These are phyloP conservation scores for Loriculus beryllinus DNA, from an alignment of 2,797 vertebrate genomes.

Conservation along the genomic window DNA sequence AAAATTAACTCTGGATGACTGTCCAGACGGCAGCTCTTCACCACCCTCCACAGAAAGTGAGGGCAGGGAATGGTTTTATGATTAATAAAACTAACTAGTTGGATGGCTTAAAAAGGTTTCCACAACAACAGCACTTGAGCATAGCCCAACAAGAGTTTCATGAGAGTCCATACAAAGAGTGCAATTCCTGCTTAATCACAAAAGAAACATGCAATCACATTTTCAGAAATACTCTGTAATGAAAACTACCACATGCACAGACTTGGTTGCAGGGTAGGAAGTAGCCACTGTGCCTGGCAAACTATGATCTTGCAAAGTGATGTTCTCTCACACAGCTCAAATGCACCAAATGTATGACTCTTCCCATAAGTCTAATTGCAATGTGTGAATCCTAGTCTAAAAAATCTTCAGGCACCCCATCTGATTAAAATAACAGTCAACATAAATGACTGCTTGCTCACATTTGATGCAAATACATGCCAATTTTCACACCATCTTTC, in stretches of 20 bases:
- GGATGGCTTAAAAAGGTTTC: not conserved
- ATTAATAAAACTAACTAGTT: not conserved
- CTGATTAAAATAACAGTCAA: not conserved
- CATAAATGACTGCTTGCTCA: not conserved
- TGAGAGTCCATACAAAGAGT: fast-evolving
- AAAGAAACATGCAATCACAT: not conserved
- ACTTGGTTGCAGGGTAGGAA: not conserved
- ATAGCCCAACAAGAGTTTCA: not conserved
- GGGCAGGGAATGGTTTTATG: not conserved
- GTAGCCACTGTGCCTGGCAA: fast-evolving
- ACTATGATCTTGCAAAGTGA: not conserved
- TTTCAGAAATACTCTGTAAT: not conserved
- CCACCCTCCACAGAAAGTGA: not conserved
- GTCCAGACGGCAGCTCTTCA: not conserved
- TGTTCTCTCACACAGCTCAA: not conserved
- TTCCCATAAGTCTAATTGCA: not conserved
- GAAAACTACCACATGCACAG: not conserved
- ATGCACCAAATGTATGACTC: fast-evolving
- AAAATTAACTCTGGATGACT: not conserved
- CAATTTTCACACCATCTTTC: not conserved
- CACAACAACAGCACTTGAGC: not conserved
- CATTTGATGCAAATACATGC: not conserved
- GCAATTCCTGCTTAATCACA: not conserved
- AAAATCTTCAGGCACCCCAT: not conserved
- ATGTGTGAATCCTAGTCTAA: not conserved